phyloP scores from a whole-genome alignment of 2,888 invertebrate genomes.

The Chalcosyrphus nemorum region DNA sequence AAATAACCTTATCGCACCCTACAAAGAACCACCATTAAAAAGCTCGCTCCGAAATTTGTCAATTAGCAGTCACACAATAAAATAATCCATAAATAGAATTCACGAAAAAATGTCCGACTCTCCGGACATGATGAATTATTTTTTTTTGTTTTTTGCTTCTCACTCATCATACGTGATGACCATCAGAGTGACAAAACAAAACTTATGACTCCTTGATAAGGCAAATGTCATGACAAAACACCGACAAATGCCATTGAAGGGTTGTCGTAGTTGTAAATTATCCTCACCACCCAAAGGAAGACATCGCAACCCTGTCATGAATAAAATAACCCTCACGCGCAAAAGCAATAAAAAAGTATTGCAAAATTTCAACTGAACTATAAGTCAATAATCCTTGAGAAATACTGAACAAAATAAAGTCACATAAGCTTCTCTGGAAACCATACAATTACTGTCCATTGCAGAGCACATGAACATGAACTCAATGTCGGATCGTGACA shows the following conservation, averaged over 20 bases:
- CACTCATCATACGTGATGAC: constrained; percentile 61
- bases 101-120: constrained; percentile 13
- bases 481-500: constrained; percentile 72
- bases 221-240: neutral
- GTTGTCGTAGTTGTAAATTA: constrained; percentile 2
- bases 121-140: constrained; percentile 53
- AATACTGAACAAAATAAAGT: constrained; percentile 9
- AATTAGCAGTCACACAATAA: constrained; percentile 56
- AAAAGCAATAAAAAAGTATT: constrained; percentile 37
- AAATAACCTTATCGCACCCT: constrained; percentile 23
- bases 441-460: constrained; percentile 57
- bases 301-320: constrained; percentile 41
- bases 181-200: constrained; percentile 9
- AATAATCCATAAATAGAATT: constrained; percentile 52
- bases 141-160: constrained; percentile 28
- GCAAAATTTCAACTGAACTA: constrained; percentile 26
- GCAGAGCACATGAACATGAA: constrained; percentile 65
- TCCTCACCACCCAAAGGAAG: constrained; percentile 13
- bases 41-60: constrained; percentile 34
- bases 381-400: constrained; percentile 51
- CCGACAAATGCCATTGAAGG: neutral
- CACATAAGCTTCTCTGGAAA: constrained; percentile 22
- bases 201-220: constrained; percentile 9
- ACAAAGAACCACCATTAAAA: constrained; percentile 29
- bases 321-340: constrained; percentile 21